Base-by-base conservation (phyloP, 2,797 vertebrate genomes). In the Myotis vivesi region DNA sequence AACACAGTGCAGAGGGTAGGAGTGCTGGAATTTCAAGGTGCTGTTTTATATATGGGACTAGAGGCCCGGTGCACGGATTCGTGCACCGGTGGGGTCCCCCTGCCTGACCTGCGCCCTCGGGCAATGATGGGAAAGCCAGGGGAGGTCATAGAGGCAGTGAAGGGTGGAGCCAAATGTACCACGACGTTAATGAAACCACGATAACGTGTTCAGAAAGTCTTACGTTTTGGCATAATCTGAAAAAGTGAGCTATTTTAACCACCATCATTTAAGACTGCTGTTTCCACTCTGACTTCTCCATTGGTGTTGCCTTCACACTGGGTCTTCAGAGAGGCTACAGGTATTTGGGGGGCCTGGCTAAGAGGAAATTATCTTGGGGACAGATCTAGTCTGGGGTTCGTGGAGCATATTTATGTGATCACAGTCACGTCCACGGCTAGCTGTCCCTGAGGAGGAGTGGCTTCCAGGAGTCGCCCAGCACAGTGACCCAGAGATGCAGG, bases 221-320 rank as follows among this genome's bases (percentile, higher is more conserved):
- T 0, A 25, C 2, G 28, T 59, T 91, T 86, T 5, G 10, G 17
- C 53, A 51, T 30, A 33, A 57, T 59, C 41, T 49, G 25, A 28
- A 79, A 79, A 86, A 51, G 25, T 36, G 38, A 51, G 30, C 38
- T 59, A n/a, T 59, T 36, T 85, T 49, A 89, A 13, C 62, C 92
- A 88, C 16, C 19, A 9, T 46, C 20, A 5, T 1, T 76, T 53
- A 12, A 84, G 25, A 87, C 1, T 71, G 6, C 16, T 90, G 22
- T 71, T 55, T 72, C n/a, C 38, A 23, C 57, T 33, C 57, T 73
- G 59, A 49, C 13, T 55, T 80, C 9, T 57, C 44, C 5, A 1
- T 30, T 10, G 0, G 19, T 23, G 62, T 55, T 55, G 30, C 76
- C 46, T 77, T 23, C 17, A 1, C 22, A 3, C 19, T 64, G 10